Conservation (phyloP, 2,888 invertebrate species). For the Azorinus chamasolen region DNA sequence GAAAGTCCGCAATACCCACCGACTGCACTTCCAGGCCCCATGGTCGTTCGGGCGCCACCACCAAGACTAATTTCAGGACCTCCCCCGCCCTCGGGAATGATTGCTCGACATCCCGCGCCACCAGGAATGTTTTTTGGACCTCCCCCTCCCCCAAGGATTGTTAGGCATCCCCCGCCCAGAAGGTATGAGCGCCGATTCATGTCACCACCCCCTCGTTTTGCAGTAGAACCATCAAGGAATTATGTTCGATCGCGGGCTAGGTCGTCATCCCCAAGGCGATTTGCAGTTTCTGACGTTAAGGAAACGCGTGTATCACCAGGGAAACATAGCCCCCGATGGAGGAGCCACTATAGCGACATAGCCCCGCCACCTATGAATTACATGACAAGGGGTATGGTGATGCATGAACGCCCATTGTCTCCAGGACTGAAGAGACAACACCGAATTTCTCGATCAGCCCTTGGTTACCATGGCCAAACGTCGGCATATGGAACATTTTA, state of each 20-base stretch:
- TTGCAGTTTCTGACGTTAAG: conserved; percentile 23
- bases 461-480: conserved; percentile 38
- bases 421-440: conserved; percentile 39
- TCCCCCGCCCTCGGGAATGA: conserved; percentile 18
- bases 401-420: conserved; percentile 54
- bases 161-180: conserved; percentile 17
- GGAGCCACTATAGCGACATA: conserved; percentile 43
- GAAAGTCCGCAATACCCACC: conserved; percentile 4
- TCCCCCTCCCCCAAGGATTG: background rate
- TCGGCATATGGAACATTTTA: conserved; percentile 47
- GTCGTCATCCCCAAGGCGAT: conserved; percentile 52
- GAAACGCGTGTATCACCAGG: background rate
- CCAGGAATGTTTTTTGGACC: background rate
- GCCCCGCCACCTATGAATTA: conserved; percentile 2
- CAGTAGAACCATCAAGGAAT: conserved; percentile 22
- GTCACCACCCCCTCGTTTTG: conserved; percentile 30
- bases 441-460: conserved; percentile 22
- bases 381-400: conserved; percentile 11
- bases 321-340: conserved; percentile 34
- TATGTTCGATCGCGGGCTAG: conserved; percentile 21
- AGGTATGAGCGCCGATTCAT: conserved; percentile 37
- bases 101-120: background rate
- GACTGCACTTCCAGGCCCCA: conserved; percentile 5
- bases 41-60: conserved; percentile 12
- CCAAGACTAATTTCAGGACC: conserved; percentile 9